Conservation (phyloP, 2,797 vertebrate genomes). For the Muraenolepis orangiensis region DNA sequence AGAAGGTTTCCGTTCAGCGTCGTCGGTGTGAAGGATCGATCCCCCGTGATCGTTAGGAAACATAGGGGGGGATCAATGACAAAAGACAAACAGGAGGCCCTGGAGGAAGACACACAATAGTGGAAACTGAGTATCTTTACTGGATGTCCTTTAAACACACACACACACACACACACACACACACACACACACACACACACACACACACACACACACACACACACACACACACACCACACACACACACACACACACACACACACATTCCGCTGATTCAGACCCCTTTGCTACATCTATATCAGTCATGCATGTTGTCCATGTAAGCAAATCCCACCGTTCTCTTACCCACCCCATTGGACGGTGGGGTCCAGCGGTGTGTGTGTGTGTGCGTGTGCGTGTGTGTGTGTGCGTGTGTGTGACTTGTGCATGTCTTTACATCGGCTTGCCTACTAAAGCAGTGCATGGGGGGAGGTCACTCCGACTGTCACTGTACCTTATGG, state of each 20-base stretch:
- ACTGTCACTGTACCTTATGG: not conserved
- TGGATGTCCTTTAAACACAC: not conserved
- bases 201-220: too few relatives aligned
- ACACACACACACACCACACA: too few relatives aligned
- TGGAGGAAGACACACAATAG: slow-evolving; percentile 1
- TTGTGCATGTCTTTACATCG: slow-evolving; percentile 62
- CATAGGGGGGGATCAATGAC: slow-evolving; percentile 56
- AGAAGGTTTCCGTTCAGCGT: slow-evolving; percentile 43
- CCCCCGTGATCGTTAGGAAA: slow-evolving; percentile 45
- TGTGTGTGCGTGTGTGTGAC: not conserved
- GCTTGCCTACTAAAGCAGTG: slow-evolving; percentile 38
- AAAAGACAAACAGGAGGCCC: slow-evolving; percentile 43
- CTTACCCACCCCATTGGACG: not conserved
- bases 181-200: too few relatives aligned
- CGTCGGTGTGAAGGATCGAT: slow-evolving; percentile 19
- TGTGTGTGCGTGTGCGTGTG: not conserved
- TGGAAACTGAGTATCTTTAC: not conserved
- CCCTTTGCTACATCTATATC: not conserved
- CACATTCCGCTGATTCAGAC: slow-evolving; percentile 1
- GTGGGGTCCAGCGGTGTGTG: not conserved
- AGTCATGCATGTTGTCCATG: slow-evolving; percentile 40
- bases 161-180: too few relatives aligned
- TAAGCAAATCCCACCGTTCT: slow-evolving; percentile 11
- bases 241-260: too few relatives aligned
- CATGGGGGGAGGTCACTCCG: not conserved